A percentile compares a stretch with the other conserved stretches of the same genome.
These are phyloP conservation scores for Lepus timidus DNA, from an alignment of 2,113 vertebrate species.

Conservation along the genomic window DNA sequence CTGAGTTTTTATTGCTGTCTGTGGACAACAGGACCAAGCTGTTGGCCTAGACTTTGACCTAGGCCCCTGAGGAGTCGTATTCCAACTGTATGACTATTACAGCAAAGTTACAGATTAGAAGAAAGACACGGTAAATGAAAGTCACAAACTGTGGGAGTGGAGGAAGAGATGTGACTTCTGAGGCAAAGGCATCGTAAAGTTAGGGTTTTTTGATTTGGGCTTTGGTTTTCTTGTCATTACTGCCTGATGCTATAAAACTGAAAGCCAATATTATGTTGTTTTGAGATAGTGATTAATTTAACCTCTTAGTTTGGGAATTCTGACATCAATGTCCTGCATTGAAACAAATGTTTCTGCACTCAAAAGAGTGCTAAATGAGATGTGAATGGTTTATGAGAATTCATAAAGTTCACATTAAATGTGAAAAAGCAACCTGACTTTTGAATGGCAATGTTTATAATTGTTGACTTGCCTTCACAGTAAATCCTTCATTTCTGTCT, in stretches of 20 bases:
- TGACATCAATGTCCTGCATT: constrained; percentile 56
- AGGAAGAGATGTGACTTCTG: constrained; percentile 29
- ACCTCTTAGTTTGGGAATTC: constrained; percentile 63
- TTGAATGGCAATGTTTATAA: constrained; percentile 44
- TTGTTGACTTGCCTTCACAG: constrained; percentile 21
- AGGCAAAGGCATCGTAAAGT: constrained; percentile 26
- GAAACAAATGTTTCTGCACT: constrained; percentile 64
- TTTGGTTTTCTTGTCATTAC: not conserved
- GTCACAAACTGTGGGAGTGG: constrained; percentile 2
- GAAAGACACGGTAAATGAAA: constrained; percentile 46
- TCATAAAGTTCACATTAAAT: constrained; percentile 71
- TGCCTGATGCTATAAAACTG: constrained; percentile 35
- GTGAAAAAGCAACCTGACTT: constrained; percentile 25
- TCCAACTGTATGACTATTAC: not conserved
- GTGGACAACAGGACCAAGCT: constrained; percentile 6
- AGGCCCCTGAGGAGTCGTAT: not conserved
- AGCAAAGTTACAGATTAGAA: constrained; percentile 43
- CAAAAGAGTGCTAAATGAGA: constrained; percentile 67
- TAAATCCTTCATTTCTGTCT: constrained; percentile 59
- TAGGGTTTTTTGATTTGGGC: not conserved
- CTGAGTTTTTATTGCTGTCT: constrained; percentile 47
- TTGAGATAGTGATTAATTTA: constrained; percentile 63
- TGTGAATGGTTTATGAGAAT: constrained; percentile 60
- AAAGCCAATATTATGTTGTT: constrained; percentile 62
- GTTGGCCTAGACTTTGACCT: constrained; percentile 65